Base-by-base conservation (phyloP, 1,140 invertebrate genomes). In the Leptonema lineaticorne region DNA sequence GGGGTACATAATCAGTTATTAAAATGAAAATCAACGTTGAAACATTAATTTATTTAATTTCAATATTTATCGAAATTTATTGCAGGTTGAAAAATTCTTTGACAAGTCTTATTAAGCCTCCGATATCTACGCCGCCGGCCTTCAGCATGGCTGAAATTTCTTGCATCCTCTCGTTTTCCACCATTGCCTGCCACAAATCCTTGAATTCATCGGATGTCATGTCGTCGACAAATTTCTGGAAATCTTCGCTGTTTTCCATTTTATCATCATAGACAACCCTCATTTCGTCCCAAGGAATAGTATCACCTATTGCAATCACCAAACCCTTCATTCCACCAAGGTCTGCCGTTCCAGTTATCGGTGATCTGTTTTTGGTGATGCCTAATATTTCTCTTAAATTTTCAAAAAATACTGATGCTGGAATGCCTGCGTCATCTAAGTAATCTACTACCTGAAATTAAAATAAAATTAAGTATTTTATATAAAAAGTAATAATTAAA, bases 61-160 rank as follows among this genome's bases (percentile, higher is more conserved):
- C n/a, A n/a, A n/a, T n/a, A n/a, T n/a, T n/a, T n/a, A n/a, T n/a
- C n/a, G n/a, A n/a, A n/a, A n/a, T n/a, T n/a, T n/a, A n/a, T n/a
- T n/a, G n/a, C n/a, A n/a, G n/a, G n/a, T n/a, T n/a, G n/a, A 70
- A 66, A 16, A 66, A 63, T 26, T 63, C 63, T 30, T 30, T 70
- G 14, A 70, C 41, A 4, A 58, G 16, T 24, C 66, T 24, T 8
- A 66, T 27, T 0, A 70, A 29, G 30, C 50, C 57, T 18, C 37
- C 63, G 20, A 70, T 53, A 28, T 70, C 63, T 1, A 70, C 20
- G 24, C 69, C 69, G 24, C 56, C 58, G 20, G 69, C 63, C 11
- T 37, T 70, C 27, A 70, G 46, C 18, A 41, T 29, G 20, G 69
- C 69, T 22, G 69, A 66, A 37, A 70, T 67, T 37, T 67, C 46